Evolutionary conservation across 1,140 invertebrate species (phyloP).

Genomic region (Maconellicoccus hirsutus): DNA sequence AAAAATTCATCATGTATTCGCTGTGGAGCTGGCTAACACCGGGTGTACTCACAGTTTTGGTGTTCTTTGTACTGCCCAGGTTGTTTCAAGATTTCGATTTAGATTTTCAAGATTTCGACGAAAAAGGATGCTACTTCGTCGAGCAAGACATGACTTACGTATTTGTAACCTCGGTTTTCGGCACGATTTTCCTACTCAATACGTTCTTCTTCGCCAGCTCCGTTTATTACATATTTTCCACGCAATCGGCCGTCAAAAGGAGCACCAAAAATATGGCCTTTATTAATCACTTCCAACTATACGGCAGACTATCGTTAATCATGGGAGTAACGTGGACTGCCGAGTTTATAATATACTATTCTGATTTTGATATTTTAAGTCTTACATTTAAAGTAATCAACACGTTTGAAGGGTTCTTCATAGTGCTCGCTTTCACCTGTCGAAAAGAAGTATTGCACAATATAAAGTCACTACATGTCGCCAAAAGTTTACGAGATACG

Average conservation of each 20-base stretch:
- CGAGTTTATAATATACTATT: constrained; percentile 1
- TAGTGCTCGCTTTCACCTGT: constrained; percentile 23
- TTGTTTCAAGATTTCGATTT: constrained; percentile 36
- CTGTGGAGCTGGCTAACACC: constrained; percentile 44
- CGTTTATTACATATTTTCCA: neutral
- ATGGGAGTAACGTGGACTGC: constrained; percentile 25
- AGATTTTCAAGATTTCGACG: constrained; percentile 34
- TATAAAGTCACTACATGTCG: neutral
- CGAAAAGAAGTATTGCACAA: neutral
- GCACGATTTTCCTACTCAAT: constrained; percentile 39
- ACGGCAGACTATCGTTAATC: constrained; percentile 23
- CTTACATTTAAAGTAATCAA: constrained; percentile 21
- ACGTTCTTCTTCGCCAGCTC: neutral
- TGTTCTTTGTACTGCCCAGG: constrained; percentile 35
- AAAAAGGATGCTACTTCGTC: constrained; percentile 42
- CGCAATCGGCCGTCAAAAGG: neutral
- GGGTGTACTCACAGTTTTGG: constrained; percentile 37
- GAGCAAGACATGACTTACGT: constrained; percentile 39
- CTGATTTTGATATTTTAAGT: constrained; percentile 14
- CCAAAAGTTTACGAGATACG: neutral
- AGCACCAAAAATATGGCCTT: constrained; percentile 7
- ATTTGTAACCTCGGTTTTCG: constrained; percentile 43
- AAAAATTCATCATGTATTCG: constrained; percentile 41
- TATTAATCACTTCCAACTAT: neutral
- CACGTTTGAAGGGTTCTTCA: constrained; percentile 24